Evolutionary conservation across 2,797 vertebrate genomes (phyloP).

Genomic region (Hozukius guyotensis): DNA sequence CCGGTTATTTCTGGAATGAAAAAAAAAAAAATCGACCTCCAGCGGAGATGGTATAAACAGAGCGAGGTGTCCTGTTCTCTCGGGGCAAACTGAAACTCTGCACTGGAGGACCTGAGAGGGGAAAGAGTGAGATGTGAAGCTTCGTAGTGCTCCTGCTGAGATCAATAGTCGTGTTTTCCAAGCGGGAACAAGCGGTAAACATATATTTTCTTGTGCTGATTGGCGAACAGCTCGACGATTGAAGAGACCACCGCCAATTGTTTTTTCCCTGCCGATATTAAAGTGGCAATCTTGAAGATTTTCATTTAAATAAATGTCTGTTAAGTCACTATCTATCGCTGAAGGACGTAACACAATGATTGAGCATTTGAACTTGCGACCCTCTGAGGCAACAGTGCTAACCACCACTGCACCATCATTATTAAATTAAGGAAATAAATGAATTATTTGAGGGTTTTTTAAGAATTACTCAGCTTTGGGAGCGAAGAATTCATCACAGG

Average conservation of each 20-base stretch:
- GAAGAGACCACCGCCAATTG: no score
- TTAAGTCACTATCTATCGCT: no score
- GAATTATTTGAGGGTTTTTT: background rate
- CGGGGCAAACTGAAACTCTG: slow-evolving; percentile 49
- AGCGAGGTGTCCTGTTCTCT: slow-evolving; percentile 67
- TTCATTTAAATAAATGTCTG: background rate
- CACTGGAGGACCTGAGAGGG: slow-evolving; percentile 34
- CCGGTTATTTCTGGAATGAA: slow-evolving; percentile 76
- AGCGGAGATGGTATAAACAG: slow-evolving; percentile 33
- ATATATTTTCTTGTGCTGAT: background rate
- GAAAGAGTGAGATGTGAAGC: slow-evolving; percentile 23
- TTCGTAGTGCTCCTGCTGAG: slow-evolving; percentile 44
- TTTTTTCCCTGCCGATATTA: background rate
- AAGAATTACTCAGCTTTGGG: background rate
- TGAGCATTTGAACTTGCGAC: no score
- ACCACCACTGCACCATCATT: no score
- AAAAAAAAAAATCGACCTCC: slow-evolving; percentile 56
- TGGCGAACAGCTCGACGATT: background rate
- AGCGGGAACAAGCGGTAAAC: slow-evolving; percentile 49
- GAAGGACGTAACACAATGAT: no score
- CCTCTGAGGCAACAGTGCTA: no score
- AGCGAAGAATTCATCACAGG: background rate
- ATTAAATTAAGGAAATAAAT: no score
- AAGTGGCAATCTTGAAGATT: background rate
- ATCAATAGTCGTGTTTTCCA: slow-evolving; percentile 56